Base-by-base conservation (phyloP, 1,140 invertebrate species). In the Papilio aristodemus region DNA sequence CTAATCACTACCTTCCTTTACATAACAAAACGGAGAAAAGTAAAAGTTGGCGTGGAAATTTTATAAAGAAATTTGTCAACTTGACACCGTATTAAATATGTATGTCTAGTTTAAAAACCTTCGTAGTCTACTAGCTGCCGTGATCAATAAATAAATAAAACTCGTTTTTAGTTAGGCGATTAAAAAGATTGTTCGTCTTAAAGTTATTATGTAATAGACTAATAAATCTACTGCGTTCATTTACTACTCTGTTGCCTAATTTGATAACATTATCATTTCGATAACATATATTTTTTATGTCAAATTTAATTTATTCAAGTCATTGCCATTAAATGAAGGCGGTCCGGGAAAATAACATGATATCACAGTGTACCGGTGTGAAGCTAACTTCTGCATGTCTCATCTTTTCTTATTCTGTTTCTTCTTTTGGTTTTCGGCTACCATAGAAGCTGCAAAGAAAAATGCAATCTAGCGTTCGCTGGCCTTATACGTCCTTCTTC, bases 41-140 rank as follows among this genome's bases (percentile, higher is more conserved):
- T 54, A 54, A 54, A 54, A 54, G 46, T 54, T 25, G 6, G 27
- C 27, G 10, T 54, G 46, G 46, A 54, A 54, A 54, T 22, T 54
- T 54, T 54, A 25, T 54, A 54, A 54, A 22, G 43, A 50, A 22
- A 19, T 50, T 54, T 54, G 46, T 54, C 46, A 22, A 25, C 9
- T 4, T 1, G 19, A 22, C 46, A 19, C 46, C 19, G 22, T 50
- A 50, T 54, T 54, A 11, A 54, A 54, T 11, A 54, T 54, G 46
- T 54, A 54, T 54, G 4, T 54, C 46, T 19, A 54, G 46, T 54
- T 54, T 54, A 25, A 54, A 54, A 4, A 54, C 46, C 22, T 54
- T 54, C 46, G 11, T 22, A 54, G 46, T 54, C 3, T 25, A 2
- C 11, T 4, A 54, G 22, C 46, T 54, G 4, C 8, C 19, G 22